A percentile compares a stretch with the other conserved stretches of the same genome.
phyloP scores from a whole-genome alignment of 2,797 vertebrate species.

The Hippopotamyrus pictus region DNA sequence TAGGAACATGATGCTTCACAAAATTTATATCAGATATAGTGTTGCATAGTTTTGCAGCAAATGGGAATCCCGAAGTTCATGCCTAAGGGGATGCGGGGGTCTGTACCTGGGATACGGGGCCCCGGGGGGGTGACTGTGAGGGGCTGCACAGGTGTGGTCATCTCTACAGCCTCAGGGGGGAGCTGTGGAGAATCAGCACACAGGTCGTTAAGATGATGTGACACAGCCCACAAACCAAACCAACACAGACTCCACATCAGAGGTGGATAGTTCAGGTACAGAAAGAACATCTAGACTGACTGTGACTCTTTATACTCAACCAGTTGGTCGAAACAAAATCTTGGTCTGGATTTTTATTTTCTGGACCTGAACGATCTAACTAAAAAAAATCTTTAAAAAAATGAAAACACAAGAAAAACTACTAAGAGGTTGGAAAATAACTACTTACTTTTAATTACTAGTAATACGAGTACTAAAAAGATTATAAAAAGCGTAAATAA shows the following conservation, averaged over 20 bases:
- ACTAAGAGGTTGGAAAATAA: neutral
- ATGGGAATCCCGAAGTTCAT: neutral
- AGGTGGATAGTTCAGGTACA: neutral
- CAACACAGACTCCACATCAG: neutral
- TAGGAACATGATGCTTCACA: neutral
- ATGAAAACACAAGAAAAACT: neutral
- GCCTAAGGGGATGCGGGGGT: neutral
- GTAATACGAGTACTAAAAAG: neutral
- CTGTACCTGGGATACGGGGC: conserved; percentile 55
- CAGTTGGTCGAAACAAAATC: neutral
- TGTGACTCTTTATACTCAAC: neutral
- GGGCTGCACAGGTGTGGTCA: conserved; percentile 45
- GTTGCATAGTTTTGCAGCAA: neutral
- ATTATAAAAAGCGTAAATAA: neutral
- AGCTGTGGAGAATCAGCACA: conserved; percentile 38
- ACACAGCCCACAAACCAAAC: neutral
- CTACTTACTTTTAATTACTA: neutral
- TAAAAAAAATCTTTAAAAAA: neutral
- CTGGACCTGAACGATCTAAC: neutral
- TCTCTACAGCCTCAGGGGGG: conserved; percentile 40
- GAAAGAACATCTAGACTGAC: neutral
- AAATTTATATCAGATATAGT: neutral
- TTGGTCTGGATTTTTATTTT: neutral
- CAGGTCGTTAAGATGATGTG: neutral
- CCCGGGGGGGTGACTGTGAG: conserved; percentile 46